Evolutionary conservation across 2,888 invertebrate genomes (phyloP).

Genomic region (Brassicogethes aeneus): DNA sequence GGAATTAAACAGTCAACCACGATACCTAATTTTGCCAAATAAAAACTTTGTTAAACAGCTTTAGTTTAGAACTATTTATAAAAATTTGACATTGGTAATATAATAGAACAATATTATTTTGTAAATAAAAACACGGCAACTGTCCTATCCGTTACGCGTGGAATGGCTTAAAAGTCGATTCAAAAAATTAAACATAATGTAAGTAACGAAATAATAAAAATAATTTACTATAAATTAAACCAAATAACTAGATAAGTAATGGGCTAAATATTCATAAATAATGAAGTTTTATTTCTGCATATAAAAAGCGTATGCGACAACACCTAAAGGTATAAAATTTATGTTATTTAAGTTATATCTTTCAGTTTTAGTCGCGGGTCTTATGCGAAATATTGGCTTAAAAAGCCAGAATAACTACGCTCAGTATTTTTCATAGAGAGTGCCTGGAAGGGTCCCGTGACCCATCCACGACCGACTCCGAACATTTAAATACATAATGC

Average conservation of each 20-base stretch:
- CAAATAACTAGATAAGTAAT: not conserved
- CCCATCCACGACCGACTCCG: conserved; percentile 23
- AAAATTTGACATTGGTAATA: too few species aligned
- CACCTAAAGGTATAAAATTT: not conserved
- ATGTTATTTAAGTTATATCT: conserved; percentile 5
- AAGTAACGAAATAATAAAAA: too few species aligned
- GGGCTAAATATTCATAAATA: not conserved
- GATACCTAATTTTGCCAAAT: too few species aligned
- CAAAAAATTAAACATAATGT: too few species aligned
- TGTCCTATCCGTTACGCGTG: too few species aligned
- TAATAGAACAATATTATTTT: too few species aligned
- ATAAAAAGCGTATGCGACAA: not conserved
- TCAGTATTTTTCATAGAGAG: conserved; percentile 19
- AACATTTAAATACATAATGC: conserved; percentile 36
- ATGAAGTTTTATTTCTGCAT: not conserved
- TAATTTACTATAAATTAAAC: too few species aligned
- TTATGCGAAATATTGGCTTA: conserved; percentile 14
- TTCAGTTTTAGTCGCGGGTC: conserved; percentile 5
- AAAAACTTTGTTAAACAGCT: too few species aligned
- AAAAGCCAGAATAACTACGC: conserved; percentile 13
- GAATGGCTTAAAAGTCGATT: too few species aligned
- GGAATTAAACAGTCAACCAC: too few species aligned
- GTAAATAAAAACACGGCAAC: too few species aligned
- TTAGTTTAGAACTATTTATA: too few species aligned
- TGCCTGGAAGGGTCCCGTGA: conserved; percentile 11